Evolutionary conservation across 2,113 vertebrate genomes (phyloP).

Genomic region (Pelusios castaneus): DNA sequence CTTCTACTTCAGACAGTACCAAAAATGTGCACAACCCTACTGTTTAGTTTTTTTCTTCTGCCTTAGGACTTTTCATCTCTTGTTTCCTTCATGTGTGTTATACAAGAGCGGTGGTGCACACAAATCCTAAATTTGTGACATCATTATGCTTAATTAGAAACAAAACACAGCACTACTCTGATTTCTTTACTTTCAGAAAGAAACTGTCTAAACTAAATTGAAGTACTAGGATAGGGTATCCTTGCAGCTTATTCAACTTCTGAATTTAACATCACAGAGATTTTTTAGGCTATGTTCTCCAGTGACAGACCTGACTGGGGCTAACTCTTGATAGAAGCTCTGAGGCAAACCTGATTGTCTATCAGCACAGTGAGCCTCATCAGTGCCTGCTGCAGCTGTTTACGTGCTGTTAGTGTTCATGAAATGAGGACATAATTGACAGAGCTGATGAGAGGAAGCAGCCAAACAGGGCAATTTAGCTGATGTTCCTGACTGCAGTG

Average conservation of each 20-base stretch:
- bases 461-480: background rate
- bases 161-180: background rate
- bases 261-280: background rate
- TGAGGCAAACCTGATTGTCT: background rate
- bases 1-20: rapidly evolving
- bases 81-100: background rate
- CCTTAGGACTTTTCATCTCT: background rate
- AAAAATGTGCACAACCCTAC: background rate
- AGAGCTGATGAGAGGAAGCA: background rate
- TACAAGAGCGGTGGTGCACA: background rate
- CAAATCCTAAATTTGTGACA: background rate
- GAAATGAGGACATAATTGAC: background rate
- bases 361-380: background rate
- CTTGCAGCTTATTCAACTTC: background rate
- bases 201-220: background rate
- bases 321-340: background rate
- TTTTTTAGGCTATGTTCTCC: background rate
- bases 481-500: background rate
- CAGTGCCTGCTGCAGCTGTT: background rate
- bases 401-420: background rate
- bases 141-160: background rate
- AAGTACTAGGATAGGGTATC: background rate
- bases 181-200: background rate
- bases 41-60: background rate
- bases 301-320: background rate